Evolutionary conservation across 2,797 vertebrate genomes (phyloP).

Genomic region (Ceyx erithaca): DNA sequence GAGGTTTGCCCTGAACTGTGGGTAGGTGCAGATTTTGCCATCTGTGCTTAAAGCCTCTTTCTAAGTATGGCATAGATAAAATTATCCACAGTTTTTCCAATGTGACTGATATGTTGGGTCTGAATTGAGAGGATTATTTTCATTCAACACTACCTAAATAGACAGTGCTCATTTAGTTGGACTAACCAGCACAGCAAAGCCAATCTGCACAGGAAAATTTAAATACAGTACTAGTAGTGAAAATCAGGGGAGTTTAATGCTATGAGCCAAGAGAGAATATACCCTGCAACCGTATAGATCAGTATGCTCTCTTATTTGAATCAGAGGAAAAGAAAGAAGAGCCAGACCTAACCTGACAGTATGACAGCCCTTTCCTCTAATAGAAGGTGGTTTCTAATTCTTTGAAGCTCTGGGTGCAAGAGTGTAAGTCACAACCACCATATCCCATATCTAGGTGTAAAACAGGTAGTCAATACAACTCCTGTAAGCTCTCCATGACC

Average conservation of each 20-base stretch:
- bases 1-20: slow-evolving; percentile 62
- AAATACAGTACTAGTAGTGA: background rate
- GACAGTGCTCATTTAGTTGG: slow-evolving; percentile 10
- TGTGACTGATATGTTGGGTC: slow-evolving; percentile 53
- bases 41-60: slow-evolving; percentile 54
- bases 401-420: background rate
- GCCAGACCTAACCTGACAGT: background rate
- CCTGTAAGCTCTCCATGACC: background rate
- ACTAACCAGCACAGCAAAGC: background rate
- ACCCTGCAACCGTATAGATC: background rate
- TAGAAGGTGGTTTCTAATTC: background rate
- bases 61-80: slow-evolving; percentile 27
- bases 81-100: slow-evolving; percentile 9
- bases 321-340: background rate
- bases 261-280: background rate
- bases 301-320: background rate
- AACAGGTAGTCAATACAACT: background rate
- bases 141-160: slow-evolving; percentile 56
- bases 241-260: background rate
- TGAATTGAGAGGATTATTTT: slow-evolving; percentile 58
- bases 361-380: background rate
- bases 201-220: background rate
- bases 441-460: background rate
- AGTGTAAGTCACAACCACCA: fast-evolving
- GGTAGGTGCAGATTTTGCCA: slow-evolving; percentile 54